These are phyloP conservation scores for Chitala chitala DNA, from an alignment of 2,113 vertebrate species.

Conservation along the genomic window DNA sequence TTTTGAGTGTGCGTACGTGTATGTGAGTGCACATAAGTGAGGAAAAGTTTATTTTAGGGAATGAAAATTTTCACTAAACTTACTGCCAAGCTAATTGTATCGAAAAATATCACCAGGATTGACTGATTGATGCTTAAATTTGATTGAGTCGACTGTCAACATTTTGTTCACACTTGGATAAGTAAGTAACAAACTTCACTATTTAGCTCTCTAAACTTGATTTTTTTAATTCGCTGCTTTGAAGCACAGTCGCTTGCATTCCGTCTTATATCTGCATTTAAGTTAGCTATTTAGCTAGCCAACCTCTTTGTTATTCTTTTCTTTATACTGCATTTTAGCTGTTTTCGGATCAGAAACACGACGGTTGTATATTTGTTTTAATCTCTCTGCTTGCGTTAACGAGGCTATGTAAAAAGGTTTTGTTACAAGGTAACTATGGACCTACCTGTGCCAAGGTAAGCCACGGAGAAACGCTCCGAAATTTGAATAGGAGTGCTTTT, in stretches of 20 bases:
- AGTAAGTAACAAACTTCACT: background rate
- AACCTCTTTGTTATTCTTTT: background rate
- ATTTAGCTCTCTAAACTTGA: background rate
- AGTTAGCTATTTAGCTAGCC: background rate
- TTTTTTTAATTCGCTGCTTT: background rate
- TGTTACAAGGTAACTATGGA: background rate
- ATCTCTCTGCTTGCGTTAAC: background rate
- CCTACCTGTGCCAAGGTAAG: constrained; percentile 15
- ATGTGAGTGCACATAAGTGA: background rate
- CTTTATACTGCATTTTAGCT: background rate
- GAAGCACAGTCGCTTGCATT: background rate
- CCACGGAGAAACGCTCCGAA: background rate
- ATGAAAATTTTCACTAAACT: background rate
- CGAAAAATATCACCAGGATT: background rate
- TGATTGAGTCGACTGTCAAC: constrained; percentile 2
- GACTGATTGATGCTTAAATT: constrained; percentile 1
- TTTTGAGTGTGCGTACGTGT: background rate
- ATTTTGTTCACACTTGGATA: background rate
- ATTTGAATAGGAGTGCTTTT: background rate
- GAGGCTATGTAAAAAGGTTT: no score
- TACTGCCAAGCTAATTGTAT: background rate
- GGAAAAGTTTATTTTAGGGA: background rate
- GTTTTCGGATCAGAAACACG: no score
- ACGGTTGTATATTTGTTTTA: no score
- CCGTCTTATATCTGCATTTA: background rate